Base-by-base conservation (phyloP, 2,113 vertebrate genomes). In the Gymnorhina tibicen region DNA sequence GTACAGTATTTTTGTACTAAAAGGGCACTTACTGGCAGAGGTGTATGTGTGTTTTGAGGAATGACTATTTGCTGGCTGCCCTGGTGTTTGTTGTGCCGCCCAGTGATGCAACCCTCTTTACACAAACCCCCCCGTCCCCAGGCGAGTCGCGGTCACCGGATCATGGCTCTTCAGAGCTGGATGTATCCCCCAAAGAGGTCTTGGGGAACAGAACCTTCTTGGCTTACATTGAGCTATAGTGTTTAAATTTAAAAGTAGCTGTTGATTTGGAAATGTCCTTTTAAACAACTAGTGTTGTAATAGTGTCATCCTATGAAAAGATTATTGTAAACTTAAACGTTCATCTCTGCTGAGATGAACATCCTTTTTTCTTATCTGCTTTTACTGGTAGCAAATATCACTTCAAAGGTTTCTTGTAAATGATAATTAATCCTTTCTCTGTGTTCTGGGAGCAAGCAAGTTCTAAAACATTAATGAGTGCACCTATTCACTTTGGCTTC, bases 81-180 rank as follows among this genome's bases (percentile, higher is more conserved):
- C 72, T 67, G 41, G 46, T 95, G 67, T 97, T 98, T 98, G 96
- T 23, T 90, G 79, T 80, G 72, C 87, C 10, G 3, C 66, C 64
- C 95, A 93, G 37, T 63, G 87, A 93, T 60, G 81, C 94, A 94
- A 92, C 67, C 18, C 55, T 95, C 91, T 95, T 96, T 91, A n/a
- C 81, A 92, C 96, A 93, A 89, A 39, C n/a, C 68, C 13, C 13
- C 83, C 78, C 1, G 0, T 76, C 27, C 75, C 64, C 39, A n/a
- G 70, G 35, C 4, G 5, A 95, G 69, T 85, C 55, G 91, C 18
- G 62, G 92, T 44, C 93, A 72, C 74, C 72, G 22, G 90, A 96
- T 96, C 85, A 49, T 17, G 27, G 95, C 85, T 92, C 76, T 91
- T 90, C 88, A 78, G 69, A 91, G 74, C 69, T 84, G 49, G 68